Conservation (phyloP, 2,888 invertebrate genomes). For the Aphidoletes aphidimyza region DNA sequence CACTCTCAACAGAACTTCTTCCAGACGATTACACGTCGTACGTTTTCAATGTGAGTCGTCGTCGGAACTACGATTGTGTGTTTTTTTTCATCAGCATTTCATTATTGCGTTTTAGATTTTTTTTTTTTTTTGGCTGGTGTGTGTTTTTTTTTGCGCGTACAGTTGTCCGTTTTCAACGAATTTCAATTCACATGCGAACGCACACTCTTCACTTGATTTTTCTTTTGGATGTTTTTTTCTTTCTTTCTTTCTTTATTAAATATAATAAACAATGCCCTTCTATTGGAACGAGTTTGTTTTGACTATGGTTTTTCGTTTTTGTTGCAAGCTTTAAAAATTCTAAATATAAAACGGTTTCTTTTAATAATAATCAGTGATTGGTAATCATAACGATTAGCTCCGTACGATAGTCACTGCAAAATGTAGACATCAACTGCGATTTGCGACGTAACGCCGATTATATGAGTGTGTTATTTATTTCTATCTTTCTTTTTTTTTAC, state of each 20-base stretch:
- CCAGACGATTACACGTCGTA: too few species aligned
- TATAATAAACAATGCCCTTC: not conserved
- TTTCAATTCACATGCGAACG: too few species aligned
- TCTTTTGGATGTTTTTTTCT: too few species aligned
- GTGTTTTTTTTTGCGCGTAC: too few species aligned
- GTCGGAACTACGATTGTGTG: too few species aligned
- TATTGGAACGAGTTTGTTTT: not conserved
- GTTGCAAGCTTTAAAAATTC: not conserved
- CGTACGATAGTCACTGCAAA: conserved; percentile 32
- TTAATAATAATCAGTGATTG: conserved; percentile 24
- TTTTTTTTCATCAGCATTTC: not conserved
- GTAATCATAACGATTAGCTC: not conserved
- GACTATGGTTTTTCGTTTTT: not conserved
- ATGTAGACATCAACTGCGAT: conserved; percentile 12
- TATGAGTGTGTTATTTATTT: too few species aligned
- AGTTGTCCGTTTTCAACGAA: not conserved
- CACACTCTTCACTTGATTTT: not conserved
- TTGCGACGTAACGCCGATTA: conserved; percentile 42
- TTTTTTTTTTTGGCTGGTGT: too few species aligned
- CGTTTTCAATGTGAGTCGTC: too few species aligned
- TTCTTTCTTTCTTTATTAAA: not conserved
- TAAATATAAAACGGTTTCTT: not conserved
- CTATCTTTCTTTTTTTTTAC: not conserved
- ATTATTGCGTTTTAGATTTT: conserved; percentile 40
- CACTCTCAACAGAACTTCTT: not conserved